phyloP scores from a whole-genome alignment of 2,797 vertebrate genomes.

The Poeciliopsis presidionis region DNA sequence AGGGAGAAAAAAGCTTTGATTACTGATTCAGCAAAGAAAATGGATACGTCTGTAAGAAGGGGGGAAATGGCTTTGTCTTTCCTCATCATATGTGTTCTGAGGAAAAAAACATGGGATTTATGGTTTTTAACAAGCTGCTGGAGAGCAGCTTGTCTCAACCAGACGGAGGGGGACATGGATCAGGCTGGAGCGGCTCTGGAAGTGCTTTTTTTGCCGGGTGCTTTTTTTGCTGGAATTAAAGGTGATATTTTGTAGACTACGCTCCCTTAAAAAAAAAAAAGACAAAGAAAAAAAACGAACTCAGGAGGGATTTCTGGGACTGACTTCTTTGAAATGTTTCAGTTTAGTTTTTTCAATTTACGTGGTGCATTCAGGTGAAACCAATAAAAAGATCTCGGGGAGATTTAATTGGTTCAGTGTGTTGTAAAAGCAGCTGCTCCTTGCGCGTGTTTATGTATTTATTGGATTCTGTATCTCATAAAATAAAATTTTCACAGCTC shows the following conservation, averaged over 20 bases:
- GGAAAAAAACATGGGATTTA: slow-evolving; percentile 47
- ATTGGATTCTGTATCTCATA: slow-evolving; percentile 9
- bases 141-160: slow-evolving; percentile 57
- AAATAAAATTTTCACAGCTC: neutral
- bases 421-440: neutral
- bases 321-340: slow-evolving; percentile 29
- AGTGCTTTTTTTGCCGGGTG: neutral
- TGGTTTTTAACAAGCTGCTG: slow-evolving; percentile 62
- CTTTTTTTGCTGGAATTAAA: slow-evolving; percentile 21
- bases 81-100: slow-evolving; percentile 19
- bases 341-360: slow-evolving; percentile 19
- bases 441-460: slow-evolving; percentile 17
- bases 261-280: neutral
- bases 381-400: slow-evolving; percentile 14
- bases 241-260: slow-evolving; percentile 26
- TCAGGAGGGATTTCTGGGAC: slow-evolving; percentile 11
- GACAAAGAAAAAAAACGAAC: neutral
- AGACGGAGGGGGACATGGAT: slow-evolving; percentile 24
- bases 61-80: slow-evolving; percentile 35
- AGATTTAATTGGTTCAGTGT: slow-evolving; percentile 13
- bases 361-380: slow-evolving; percentile 26
- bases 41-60: slow-evolving; percentile 45
- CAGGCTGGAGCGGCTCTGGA: slow-evolving; percentile 32
- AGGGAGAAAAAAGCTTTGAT: slow-evolving; percentile 67
- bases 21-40: slow-evolving; percentile 75